Evolutionary conservation across 1,140 invertebrate species (phyloP).

Genomic region (Teleogryllus occipitalis): DNA sequence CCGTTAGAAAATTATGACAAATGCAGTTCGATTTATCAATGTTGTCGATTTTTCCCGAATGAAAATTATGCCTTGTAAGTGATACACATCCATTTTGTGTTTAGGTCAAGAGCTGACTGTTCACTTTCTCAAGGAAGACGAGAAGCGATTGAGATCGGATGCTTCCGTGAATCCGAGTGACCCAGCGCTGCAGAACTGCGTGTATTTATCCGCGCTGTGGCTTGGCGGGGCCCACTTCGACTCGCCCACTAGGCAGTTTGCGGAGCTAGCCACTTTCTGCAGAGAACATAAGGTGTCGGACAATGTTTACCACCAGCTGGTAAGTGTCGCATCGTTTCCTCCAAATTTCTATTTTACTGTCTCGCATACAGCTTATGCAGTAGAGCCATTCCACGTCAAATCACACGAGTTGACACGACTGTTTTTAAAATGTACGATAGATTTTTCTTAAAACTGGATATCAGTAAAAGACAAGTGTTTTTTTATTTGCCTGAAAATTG

Average conservation of each 20-base stretch:
- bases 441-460: too few relatives aligned
- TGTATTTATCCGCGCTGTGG: background rate
- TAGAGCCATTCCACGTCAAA: too few relatives aligned
- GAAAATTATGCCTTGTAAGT: too few relatives aligned
- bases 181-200: background rate
- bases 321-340: background rate
- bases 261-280: background rate
- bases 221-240: background rate
- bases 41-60: too few relatives aligned
- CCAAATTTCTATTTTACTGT: too few relatives aligned
- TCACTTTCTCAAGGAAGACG: background rate
- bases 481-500: too few relatives aligned
- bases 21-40: too few relatives aligned
- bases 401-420: too few relatives aligned
- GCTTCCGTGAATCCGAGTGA: background rate
- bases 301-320: background rate
- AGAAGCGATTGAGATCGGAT: background rate
- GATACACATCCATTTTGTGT: background rate
- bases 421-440: too few relatives aligned
- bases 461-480: too few relatives aligned
- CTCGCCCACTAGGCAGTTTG: background rate
- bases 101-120: background rate
- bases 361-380: too few relatives aligned
- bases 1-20: too few relatives aligned
- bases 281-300: background rate